Base-by-base conservation (phyloP, 2,113 vertebrate genomes). In the Corythoichthys haematopterus region DNA sequence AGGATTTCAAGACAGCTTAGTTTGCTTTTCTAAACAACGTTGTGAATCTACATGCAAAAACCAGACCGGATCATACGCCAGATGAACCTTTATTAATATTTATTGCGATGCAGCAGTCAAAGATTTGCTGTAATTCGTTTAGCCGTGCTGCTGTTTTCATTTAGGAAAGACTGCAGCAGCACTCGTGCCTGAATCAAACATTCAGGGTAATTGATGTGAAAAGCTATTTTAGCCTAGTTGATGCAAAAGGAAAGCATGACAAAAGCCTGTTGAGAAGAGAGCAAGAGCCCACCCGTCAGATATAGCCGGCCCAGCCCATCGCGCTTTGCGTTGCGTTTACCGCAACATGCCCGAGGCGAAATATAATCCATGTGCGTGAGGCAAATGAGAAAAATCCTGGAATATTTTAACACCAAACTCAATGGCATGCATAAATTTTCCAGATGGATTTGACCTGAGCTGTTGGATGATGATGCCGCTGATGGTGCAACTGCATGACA, bases 401-500 rank as follows among this genome's bases (percentile, higher is more conserved):
- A 79, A 85, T 81, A 79, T 79, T 72, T 78, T 72, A 81, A 80
- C 76, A 65, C 58, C 40, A 78, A 80, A 80, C 68, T 65, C 70
- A 52, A 78, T 72, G 71, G 84, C 78, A 86, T 80, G 79, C 78
- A 85, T 88, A 78, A 77, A 87, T 88, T 80, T 81, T 84, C 73
- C 80, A 84, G 78, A 84, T 80, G 75, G 74, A 82, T 84, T 80
- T 87, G 85, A 88, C 87, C 83, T 77, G 80, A 85, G 87, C 77
- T 85, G 80, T 74, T 82, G 81, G 83, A 80, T 83, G 83, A 80
- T 81, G 83, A 84, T 86, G 81, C 75, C 78, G 79, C 77, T 83
- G 87, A 86, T 84, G 88, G 79, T 74, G 81, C 80, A 84, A 82
- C 86, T 85, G 84, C 85, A 72, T 74, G 78, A 85, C 86, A 82